Conservation (phyloP, 2,113 vertebrate genomes). For the Amazona guildingii region DNA sequence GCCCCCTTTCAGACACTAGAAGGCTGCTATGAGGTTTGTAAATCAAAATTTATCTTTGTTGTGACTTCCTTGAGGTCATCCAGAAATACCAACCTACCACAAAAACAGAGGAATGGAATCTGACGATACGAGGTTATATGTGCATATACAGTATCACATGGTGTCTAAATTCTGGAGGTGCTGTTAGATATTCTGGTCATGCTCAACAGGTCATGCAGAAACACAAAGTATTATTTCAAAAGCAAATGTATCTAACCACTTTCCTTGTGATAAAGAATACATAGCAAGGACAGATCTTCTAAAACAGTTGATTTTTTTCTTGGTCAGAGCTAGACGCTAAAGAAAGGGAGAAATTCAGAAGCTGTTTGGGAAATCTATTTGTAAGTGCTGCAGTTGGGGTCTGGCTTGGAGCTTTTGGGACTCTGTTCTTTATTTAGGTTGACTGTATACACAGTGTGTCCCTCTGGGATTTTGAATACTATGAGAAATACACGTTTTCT, state of each 20-base stretch:
- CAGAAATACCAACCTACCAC: background rate
- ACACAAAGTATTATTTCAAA: background rate
- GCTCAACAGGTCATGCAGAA: background rate
- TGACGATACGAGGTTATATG: background rate
- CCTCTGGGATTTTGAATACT: background rate
- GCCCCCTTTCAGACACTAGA: background rate
- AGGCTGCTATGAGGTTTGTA: background rate
- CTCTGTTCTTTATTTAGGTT: background rate
- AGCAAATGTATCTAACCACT: background rate
- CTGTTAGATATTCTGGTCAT: background rate
- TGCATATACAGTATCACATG: rapidly evolving
- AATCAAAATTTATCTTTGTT: background rate
- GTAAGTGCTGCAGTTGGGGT: background rate
- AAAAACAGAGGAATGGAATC: background rate
- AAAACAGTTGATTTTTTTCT: background rate
- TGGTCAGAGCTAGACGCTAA: background rate
- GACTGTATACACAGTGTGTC: background rate
- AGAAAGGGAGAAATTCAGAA: background rate
- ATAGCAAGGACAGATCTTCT: background rate
- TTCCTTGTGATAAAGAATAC: background rate
- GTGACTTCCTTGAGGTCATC: background rate
- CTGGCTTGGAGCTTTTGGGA: background rate
- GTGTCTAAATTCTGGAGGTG: background rate
- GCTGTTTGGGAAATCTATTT: background rate
- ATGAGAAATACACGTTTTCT: background rate